Base-by-base conservation (phyloP, 2,113 vertebrate genomes). In the Hemiprocne comata region DNA sequence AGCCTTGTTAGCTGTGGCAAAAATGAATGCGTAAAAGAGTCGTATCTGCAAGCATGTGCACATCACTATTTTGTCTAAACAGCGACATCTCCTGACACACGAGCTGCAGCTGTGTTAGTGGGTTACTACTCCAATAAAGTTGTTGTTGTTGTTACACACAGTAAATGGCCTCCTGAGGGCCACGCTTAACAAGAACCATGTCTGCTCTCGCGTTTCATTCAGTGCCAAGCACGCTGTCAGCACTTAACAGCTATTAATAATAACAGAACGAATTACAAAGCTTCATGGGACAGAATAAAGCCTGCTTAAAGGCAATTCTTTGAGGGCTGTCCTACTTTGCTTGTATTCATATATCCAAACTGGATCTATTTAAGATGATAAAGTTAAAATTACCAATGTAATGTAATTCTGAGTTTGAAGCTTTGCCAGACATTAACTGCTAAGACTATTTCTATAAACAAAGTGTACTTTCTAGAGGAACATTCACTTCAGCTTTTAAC, bases 211-310 rank as follows among this genome's bases (percentile, higher is more conserved):
- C 53, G 85, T 97, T 96, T 97, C 92, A 94, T 96, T 96, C 85
- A 60, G 79, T 90, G 95, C 95, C 94, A 96, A 96, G 95, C 85
- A 92, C 91, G 93, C 95, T 96, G 94, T 96, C 95, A 95, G 88
- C 93, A 96, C 95, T 97, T 96, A 96, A 93, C 94, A 90, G 87
- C 81, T 97, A 95, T 95, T 96, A 97, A 96, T 96, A 96, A 96
- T 94, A 96, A 90, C 87, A 94, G 78, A 95, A 96, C 42, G 51
- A 86, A 92, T 96, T 80, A 92, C 92, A 95, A 95, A 95, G 65
- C 87, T 96, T 94, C 94, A 84, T 74, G 72, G 87, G 85, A 90
- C 48, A 69, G 78, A 87, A 77, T 91, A 77, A 91, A 94, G 88
- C 50, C 60, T 65, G 33, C 79, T 90, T 93, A 94, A 94, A 93